phyloP scores from a whole-genome alignment of 1,140 invertebrate species.

The Drosophila erecta region DNA sequence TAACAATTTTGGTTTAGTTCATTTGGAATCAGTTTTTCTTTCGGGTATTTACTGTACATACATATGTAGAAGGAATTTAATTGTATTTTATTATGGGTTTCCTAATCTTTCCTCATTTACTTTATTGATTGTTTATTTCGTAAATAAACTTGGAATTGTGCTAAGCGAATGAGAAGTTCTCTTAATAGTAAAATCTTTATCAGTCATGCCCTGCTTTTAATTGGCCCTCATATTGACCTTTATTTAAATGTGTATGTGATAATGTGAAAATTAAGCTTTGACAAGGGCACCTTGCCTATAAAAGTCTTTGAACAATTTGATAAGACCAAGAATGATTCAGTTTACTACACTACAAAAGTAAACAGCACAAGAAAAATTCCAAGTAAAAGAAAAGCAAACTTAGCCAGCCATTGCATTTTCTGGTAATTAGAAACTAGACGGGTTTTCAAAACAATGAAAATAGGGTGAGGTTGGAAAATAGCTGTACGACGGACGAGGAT shows the following conservation, averaged over 20 bases:
- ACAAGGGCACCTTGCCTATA: slow-evolving; percentile 57
- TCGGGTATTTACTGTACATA: not conserved
- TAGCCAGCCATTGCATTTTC: slow-evolving; percentile 45
- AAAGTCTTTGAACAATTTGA: slow-evolving; percentile 32
- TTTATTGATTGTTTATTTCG: too few species aligned
- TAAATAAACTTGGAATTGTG: too few species aligned
- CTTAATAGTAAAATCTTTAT: slow-evolving; percentile 24
- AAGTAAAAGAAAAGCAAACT: slow-evolving; percentile 14
- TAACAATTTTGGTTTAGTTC: slow-evolving; percentile 10
- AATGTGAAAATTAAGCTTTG: slow-evolving; percentile 4
- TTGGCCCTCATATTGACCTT: slow-evolving; percentile 44
- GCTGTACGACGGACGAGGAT: not conserved
- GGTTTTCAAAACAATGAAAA: slow-evolving; percentile 11
- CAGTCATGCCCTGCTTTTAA: slow-evolving; percentile 30
- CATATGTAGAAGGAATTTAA: not conserved
- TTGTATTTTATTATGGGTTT: not conserved
- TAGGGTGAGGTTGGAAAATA: slow-evolving; percentile 5
- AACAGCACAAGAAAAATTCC: slow-evolving; percentile 1
- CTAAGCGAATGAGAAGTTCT: too few species aligned
- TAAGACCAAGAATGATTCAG: slow-evolving; percentile 35
- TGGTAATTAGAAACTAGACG: slow-evolving; percentile 70
- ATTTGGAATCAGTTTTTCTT: not conserved
- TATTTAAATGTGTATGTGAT: slow-evolving; percentile 1
- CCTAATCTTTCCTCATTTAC: not conserved
- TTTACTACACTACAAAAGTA: not conserved